Percentiles rank a stretch among this genome's conserved stretches.
These are phyloP conservation scores for Thalassarche chlororhynchos DNA, from an alignment of 2,113 vertebrate species.

Conservation along the genomic window DNA sequence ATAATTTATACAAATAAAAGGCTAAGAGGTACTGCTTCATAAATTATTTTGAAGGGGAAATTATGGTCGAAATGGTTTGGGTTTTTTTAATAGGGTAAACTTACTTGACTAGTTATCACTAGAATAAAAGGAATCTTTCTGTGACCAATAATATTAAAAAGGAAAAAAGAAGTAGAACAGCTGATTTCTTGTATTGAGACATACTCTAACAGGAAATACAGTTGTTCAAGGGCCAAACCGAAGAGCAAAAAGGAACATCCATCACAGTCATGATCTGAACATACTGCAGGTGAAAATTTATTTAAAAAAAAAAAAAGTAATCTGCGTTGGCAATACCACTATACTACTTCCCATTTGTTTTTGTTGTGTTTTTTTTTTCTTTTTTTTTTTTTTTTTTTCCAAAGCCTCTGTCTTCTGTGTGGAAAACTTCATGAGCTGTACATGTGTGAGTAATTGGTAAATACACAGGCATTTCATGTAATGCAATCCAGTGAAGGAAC, in stretches of 20 bases:
- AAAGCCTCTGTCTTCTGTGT: not conserved
- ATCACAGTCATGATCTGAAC: not conserved
- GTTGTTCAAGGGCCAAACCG: not conserved
- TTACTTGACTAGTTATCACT: conserved; percentile 8
- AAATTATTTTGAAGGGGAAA: conserved; percentile 72
- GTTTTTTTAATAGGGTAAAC: conserved; percentile 39
- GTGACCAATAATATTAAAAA: not conserved
- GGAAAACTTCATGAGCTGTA: not conserved
- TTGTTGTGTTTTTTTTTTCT: not conserved
- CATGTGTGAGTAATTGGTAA: not conserved
- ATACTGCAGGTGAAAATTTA: not conserved
- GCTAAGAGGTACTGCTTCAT: conserved; percentile 48
- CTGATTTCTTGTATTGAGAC: not conserved
- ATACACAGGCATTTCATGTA: not conserved
- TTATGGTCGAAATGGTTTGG: conserved; percentile 45
- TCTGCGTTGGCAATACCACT: not conserved
- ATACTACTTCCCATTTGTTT: not conserved
- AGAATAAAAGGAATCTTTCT: not conserved
- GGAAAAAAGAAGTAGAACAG: not conserved
- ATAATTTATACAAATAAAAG: conserved; percentile 72
- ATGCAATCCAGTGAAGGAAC: not conserved
- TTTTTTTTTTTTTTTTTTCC: not conserved
- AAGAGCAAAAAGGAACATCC: not conserved
- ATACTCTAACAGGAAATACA: not conserved
- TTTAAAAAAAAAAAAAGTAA: not conserved